phyloP scores from a whole-genome alignment of 2,113 vertebrate genomes.

The Melanerpes formicivorus region DNA sequence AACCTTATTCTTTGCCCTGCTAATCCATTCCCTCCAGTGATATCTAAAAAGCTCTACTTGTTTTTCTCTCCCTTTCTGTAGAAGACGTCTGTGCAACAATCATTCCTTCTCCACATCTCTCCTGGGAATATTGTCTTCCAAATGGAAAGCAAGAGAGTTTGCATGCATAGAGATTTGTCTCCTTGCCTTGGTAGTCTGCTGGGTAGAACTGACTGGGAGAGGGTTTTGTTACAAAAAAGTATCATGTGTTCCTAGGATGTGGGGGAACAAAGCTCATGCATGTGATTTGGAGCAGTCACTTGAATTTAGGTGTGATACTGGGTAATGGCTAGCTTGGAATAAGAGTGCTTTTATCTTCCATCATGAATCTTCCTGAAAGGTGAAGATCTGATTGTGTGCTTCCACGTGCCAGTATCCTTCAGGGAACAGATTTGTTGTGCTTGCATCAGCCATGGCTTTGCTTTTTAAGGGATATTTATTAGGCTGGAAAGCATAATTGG shows the following conservation, averaged over 20 bases:
- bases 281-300: background rate
- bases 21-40: background rate
- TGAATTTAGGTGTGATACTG: accelerated
- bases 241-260: background rate
- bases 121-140: background rate
- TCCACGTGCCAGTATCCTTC: background rate
- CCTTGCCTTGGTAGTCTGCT: background rate
- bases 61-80: background rate
- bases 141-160: background rate
- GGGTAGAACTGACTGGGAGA: background rate
- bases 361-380: background rate
- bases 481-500: background rate
- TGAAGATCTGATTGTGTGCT: background rate
- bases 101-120: background rate
- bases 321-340: background rate
- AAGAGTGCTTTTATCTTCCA: background rate
- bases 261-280: accelerated
- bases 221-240: background rate
- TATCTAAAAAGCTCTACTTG: background rate
- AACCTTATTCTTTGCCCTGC: background rate
- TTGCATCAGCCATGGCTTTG: background rate
- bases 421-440: background rate
- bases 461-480: background rate
- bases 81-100: background rate
- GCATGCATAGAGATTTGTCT: background rate